Base-by-base conservation (phyloP, 2,888 invertebrate genomes). In the Leptopilina syphax region DNA sequence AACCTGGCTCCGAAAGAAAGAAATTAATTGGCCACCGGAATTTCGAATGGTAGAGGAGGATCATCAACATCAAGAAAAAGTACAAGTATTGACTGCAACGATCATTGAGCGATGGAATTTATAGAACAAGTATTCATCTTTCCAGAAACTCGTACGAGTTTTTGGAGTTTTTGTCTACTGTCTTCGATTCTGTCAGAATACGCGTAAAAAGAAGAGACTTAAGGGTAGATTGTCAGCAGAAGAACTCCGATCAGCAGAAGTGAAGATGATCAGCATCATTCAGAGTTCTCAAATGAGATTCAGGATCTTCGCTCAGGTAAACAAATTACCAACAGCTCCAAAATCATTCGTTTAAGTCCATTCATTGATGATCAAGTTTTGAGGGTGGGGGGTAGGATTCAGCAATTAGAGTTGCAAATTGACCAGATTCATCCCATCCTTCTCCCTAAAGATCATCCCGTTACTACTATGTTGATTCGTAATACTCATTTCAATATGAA, bases 1-100 rank as follows among this genome's bases (percentile, higher is more conserved):
- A 3, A 6, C n/a, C 0, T 85, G 83, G 84, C 47, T 84, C 10
- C 60, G 9, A 12, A 77, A 70, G 44, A 1, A 4, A 7, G 44
- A 44, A 7, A 7, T 6, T 6, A 7, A 4, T 44, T 44, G 44
- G 44, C 44, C 44, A 44, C 44, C 44, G 44, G 7, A 44, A 44
- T 44, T 44, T 6, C 44, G 7, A 44, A 4, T 7, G 1, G 44
- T 44, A 44, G 44, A 44, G 7, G 7, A 6, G 44, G 44, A 44
- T 7, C 44, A 44, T 6, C 44, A 44, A 44, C 5, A 44, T 44
- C 44, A 4, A 44, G 7, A 60, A 6, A 60, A 60, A 60, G 13
- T 60, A 5, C 60, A n/a, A n/a, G 60, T 60, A 13, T n/a, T 60
- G 1, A n/a, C 60, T n/a, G 13, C n/a, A 3, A n/a, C 1, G n/a